Evolutionary conservation across 2,113 vertebrate species (phyloP).

Genomic region (Galeopterus variegatus): DNA sequence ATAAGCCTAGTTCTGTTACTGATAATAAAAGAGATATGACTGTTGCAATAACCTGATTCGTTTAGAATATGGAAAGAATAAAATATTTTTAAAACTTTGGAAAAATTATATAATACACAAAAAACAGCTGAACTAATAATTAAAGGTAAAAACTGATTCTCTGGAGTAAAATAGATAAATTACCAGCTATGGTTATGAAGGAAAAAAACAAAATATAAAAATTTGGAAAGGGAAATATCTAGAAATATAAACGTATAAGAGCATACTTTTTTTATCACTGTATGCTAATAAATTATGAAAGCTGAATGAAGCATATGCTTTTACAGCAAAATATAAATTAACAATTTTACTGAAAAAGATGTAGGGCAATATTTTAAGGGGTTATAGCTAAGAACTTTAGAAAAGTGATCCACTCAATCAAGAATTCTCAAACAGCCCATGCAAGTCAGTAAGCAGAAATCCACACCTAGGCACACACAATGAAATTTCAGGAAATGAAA

Average conservation of each 20-base stretch:
- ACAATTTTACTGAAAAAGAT: not conserved
- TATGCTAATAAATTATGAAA: not conserved
- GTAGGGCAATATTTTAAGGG: not conserved
- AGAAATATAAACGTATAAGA: not conserved
- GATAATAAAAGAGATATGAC: not conserved
- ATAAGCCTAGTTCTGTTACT: not conserved
- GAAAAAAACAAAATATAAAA: not conserved
- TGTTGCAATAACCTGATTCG: not conserved
- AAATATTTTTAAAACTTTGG: not conserved
- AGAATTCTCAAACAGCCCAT: not conserved
- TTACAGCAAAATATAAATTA: not conserved
- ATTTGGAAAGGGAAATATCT: not conserved
- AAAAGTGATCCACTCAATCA: not conserved
- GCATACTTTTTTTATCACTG: not conserved
- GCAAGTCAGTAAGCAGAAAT: not conserved
- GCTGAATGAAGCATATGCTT: not conserved
- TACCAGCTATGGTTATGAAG: not conserved
- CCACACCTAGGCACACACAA: not conserved
- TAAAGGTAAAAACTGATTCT: not conserved
- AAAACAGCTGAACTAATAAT: not conserved
- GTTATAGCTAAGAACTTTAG: not conserved
- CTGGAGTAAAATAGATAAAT: not conserved
- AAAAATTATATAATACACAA: not conserved
- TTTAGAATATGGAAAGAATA: not conserved
- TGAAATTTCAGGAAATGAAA: not conserved